These are phyloP conservation scores for Sorex fumeus DNA, from an alignment of 2,113 vertebrate genomes.

Conservation along the genomic window DNA sequence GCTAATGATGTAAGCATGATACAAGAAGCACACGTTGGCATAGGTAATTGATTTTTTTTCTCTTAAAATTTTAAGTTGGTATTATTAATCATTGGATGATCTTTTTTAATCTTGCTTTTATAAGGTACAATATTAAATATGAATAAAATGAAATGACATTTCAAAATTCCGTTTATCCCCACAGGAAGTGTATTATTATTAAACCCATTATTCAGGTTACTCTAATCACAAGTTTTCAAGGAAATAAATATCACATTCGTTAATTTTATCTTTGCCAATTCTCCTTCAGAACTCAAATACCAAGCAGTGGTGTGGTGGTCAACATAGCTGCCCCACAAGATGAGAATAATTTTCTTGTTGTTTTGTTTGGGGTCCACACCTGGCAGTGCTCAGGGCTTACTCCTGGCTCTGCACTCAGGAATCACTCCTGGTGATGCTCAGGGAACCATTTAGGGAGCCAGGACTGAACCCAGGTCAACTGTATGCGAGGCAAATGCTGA, in stretches of 20 bases:
- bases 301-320: too few relatives aligned
- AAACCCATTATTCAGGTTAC: slow-evolving; percentile 25
- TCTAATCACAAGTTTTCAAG: slow-evolving; percentile 61
- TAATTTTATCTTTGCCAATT: slow-evolving; percentile 13
- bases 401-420: too few relatives aligned
- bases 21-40: slow-evolving; percentile 98
- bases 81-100: slow-evolving; percentile 52
- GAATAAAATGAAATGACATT: neutral
- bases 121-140: slow-evolving; percentile 30
- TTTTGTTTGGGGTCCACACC: too few relatives aligned
- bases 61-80: slow-evolving; percentile 38
- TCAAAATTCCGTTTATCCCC: neutral
- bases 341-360: too few relatives aligned
- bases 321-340: too few relatives aligned
- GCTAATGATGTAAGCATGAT: slow-evolving; percentile 99
- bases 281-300: neutral
- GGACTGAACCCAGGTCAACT: too few relatives aligned
- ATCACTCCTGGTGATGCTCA: too few relatives aligned
- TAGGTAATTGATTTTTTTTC: slow-evolving; percentile 91
- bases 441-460: too few relatives aligned
- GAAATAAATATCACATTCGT: neutral
- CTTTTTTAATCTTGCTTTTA: slow-evolving; percentile 59
- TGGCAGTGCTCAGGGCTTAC: too few relatives aligned
- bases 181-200: neutral
- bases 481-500: too few relatives aligned